A percentile compares a stretch with the other conserved stretches of the same genome.
Evolutionary conservation across 2,888 invertebrate species (phyloP).

Genomic region (Caenorhabditis sp.): DNA sequence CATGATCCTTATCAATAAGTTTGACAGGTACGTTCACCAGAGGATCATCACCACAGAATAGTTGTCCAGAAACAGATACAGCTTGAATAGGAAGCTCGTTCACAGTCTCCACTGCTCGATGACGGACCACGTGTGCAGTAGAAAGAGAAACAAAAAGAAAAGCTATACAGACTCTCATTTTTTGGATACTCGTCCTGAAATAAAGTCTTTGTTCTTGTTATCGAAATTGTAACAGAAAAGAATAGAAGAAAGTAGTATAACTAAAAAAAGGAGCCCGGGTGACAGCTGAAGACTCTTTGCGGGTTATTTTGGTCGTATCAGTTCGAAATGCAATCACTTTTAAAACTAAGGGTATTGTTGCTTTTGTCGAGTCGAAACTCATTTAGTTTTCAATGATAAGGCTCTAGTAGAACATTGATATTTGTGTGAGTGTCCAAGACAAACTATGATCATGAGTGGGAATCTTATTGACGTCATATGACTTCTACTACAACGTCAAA

Average conservation of each 20-base stretch:
- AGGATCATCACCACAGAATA: slow-evolving; percentile 60
- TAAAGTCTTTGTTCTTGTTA: no score
- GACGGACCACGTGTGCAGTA: background rate
- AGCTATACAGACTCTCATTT: background rate
- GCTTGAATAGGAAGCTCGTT: slow-evolving; percentile 57
- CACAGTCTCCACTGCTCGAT: background rate
- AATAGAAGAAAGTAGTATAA: background rate
- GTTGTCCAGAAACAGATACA: slow-evolving; percentile 55
- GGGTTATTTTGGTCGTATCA: slow-evolving; percentile 25
- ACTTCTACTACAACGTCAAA: slow-evolving; percentile 9
- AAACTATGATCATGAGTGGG: slow-evolving; percentile 27
- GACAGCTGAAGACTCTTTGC: background rate
- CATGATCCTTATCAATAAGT: slow-evolving; percentile 60
- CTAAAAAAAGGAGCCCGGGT: background rate
- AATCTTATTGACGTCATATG: slow-evolving; percentile 22
- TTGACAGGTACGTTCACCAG: slow-evolving; percentile 54
- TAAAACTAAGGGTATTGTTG: slow-evolving; percentile 2
- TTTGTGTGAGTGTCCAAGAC: slow-evolving; percentile 32
- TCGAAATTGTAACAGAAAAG: background rate
- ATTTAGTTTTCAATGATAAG: slow-evolving; percentile 7
- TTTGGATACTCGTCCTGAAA: background rate
- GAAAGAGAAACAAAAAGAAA: background rate
- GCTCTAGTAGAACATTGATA: slow-evolving; percentile 28
- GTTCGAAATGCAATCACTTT: slow-evolving; percentile 2
- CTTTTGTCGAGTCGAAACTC: slow-evolving; percentile 22